These are phyloP conservation scores for Recurvirostra avosetta DNA, from an alignment of 2,113 vertebrate genomes.

Conservation along the genomic window DNA sequence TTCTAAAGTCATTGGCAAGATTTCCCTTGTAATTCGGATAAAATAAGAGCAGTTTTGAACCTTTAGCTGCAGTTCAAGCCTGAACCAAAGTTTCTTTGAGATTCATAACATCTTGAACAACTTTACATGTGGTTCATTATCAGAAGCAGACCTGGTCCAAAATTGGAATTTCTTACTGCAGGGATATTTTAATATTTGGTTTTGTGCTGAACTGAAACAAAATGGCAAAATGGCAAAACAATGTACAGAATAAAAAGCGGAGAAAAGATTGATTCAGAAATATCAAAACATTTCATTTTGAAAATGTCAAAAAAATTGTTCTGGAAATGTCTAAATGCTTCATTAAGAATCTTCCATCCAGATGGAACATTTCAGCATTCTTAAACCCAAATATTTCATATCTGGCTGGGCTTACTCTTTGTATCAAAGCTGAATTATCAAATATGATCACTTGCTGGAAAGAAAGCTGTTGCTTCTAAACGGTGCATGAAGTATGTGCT, in stretches of 20 bases:
- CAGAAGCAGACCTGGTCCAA: conserved; percentile 1
- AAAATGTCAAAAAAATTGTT: background rate
- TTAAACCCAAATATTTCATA: background rate
- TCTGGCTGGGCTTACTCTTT: background rate
- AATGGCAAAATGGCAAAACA: conserved; percentile 10
- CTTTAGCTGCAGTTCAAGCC: background rate
- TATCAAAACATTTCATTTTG: conserved; percentile 18
- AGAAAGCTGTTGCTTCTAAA: background rate
- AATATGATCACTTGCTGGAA: background rate
- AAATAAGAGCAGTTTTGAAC: background rate
- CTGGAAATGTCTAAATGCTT: background rate
- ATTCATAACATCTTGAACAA: conserved; percentile 21
- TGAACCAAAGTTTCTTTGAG: background rate
- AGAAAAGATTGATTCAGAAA: background rate
- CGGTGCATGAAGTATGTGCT: background rate
- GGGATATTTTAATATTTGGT: background rate
- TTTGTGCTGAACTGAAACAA: background rate
- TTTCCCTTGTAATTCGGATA: background rate
- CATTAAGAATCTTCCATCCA: background rate
- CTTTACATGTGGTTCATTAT: background rate
- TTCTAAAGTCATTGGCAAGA: background rate
- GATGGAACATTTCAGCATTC: background rate
- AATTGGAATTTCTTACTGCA: background rate
- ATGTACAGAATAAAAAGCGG: background rate
- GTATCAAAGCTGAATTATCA: background rate